Base-by-base conservation (phyloP, 1,140 invertebrate genomes). In the Drosophila pallidifrons region DNA sequence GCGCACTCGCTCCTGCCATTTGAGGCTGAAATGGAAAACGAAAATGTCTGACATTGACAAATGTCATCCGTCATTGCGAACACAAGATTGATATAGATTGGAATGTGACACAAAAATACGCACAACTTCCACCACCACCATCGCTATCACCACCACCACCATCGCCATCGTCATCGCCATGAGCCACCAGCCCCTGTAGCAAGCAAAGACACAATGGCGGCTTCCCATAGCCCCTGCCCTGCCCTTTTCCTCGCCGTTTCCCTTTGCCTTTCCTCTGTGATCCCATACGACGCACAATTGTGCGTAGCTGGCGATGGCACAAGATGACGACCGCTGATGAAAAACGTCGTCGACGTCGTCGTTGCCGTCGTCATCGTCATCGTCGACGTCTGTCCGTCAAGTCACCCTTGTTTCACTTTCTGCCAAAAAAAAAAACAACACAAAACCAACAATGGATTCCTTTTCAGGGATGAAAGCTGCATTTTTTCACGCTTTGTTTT, bases 11-110 rank as follows among this genome's bases (percentile, higher is more conserved):
- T 74, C 70, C 81, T 88, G 75, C 88, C 79, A 78, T 91, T 91
- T 85, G 82, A 91, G 83, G 75, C 83, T 82, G 72, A 90, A 92
- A 86, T 81, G 91, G 79, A 91, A 92, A 92, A 92, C 91, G 91
- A 92, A 92, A 92, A 92, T 92, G 91, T 91, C 91, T 92, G 91
- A 92, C 91, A 92, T 92, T 92, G 91, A 92, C 91, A 92, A 92
- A 92, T 92, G 91, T 79, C 91, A 92, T 92, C 91, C 91, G 91
- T 92, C 91, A 92, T 92, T 92, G 91, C 86, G 89, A 92, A 92
- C 91, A 92, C 77, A 92, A 92, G 91, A 92, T 92, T 92, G 91
- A 92, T 92, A 92, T 92, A 92, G 91, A 92, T 92, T 92, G 91
- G 91, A 92, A 91, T 92, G 91, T 92, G 91, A 92, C 91, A 92